Evolutionary conservation across 92 coral and sea anemone species (phyloP).

Genomic region (Palythoa grandiflora): DNA sequence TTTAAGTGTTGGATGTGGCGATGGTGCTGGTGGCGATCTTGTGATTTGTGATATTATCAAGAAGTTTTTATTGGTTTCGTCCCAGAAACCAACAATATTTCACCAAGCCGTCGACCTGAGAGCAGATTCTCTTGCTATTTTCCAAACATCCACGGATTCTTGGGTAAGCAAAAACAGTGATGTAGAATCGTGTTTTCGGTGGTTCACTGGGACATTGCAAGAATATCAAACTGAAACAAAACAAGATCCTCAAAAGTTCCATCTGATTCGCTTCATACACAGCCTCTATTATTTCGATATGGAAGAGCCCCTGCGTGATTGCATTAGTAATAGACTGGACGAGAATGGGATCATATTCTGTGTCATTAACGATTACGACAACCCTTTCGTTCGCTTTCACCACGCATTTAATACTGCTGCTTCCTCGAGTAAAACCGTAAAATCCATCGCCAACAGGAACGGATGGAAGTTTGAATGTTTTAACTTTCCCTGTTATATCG

Average conservation of each 20-base stretch:
- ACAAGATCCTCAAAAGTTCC: background rate
- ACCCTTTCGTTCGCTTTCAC: background rate
- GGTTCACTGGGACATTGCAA: no score
- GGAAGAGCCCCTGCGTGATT: background rate
- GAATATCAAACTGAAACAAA: no score
- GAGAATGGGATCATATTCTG: background rate
- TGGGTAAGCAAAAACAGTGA: no score
- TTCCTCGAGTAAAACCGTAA: background rate
- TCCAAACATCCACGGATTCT: no score
- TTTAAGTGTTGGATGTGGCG: background rate
- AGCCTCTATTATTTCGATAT: background rate
- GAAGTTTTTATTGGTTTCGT: no score
- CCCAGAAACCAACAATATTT: no score
- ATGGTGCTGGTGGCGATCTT: background rate
- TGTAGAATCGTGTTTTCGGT: no score
- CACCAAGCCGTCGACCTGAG: no score
- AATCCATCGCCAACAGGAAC: background rate
- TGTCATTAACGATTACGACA: background rate
- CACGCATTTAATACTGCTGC: background rate
- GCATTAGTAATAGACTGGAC: background rate
- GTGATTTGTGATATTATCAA: no score
- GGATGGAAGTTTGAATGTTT: no score
- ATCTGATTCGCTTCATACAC: background rate
- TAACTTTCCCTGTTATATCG: background rate
- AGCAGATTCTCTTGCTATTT: no score